Evolutionary conservation across 2,888 invertebrate species (phyloP).

Genomic region (Synergus laeviventris): DNA sequence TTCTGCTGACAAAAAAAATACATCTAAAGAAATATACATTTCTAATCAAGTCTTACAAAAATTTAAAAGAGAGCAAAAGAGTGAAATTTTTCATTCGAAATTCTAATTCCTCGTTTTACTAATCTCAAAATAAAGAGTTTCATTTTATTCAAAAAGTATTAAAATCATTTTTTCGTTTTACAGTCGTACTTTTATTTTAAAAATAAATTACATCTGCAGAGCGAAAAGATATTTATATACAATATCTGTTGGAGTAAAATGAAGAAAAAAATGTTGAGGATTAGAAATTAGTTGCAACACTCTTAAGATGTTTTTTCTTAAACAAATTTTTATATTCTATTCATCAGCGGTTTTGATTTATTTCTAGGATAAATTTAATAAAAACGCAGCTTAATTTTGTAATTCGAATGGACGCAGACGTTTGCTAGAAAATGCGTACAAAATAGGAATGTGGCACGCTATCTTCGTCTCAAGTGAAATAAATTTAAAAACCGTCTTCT

Average conservation of each 20-base stretch:
- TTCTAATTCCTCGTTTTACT: too few relatives aligned
- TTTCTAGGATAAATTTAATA: neutral
- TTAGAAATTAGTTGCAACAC: too few relatives aligned
- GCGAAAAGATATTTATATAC: too few relatives aligned
- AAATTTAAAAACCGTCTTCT: neutral
- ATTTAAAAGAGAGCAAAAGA: neutral
- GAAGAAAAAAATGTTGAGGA: too few relatives aligned
- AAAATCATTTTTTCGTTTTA: too few relatives aligned
- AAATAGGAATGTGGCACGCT: slow-evolving; percentile 64
- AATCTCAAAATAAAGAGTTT: too few relatives aligned
- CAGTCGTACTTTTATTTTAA: too few relatives aligned
- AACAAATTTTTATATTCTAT: neutral
- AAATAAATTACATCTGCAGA: too few relatives aligned
- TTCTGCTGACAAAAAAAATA: neutral
- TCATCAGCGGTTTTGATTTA: neutral
- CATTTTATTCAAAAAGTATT: too few relatives aligned
- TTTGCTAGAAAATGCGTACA: slow-evolving; percentile 62
- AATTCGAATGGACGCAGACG: slow-evolving; percentile 3
- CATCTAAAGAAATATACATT: neutral
- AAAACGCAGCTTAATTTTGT: neutral
- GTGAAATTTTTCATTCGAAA: neutral
- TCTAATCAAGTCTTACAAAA: neutral
- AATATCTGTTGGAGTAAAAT: too few relatives aligned
- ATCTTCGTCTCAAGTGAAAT: slow-evolving; percentile 41
- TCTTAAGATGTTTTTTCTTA: too few relatives aligned